Conservation (phyloP, 2,797 vertebrate genomes). For the Sorex maritimensis region DNA sequence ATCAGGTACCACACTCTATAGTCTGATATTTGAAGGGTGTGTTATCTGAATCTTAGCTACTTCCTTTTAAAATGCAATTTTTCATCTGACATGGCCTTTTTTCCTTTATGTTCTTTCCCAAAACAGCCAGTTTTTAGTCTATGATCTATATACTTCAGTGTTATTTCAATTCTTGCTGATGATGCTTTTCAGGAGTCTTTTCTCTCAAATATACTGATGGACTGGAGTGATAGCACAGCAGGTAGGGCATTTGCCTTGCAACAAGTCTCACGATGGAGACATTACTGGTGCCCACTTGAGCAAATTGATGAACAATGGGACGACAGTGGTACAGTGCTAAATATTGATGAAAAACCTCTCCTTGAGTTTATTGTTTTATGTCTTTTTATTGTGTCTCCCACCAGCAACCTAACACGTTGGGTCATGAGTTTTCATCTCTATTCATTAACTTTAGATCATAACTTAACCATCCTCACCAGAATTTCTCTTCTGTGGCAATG, state of each 20-base stretch:
- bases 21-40: not conserved
- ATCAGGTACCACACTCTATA: not conserved
- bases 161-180: not conserved
- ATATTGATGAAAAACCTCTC: not conserved
- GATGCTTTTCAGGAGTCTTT: not conserved
- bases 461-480: not conserved
- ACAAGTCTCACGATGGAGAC: too few species aligned
- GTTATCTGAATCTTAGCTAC: not conserved
- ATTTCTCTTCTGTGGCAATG: not conserved
- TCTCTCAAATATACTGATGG: not conserved
- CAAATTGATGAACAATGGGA: too few species aligned
- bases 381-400: not conserved
- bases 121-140: not conserved
- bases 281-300: too few species aligned
- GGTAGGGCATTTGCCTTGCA: too few species aligned
- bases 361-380: not conserved
- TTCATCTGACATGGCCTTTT: not conserved
- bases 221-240: too few species aligned
- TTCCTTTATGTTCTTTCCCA: not conserved
- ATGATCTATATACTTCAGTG: not conserved
- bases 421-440: not conserved
- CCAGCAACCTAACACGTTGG: not conserved
- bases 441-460: not conserved
- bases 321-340: too few species aligned
- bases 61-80: constrained; percentile 6